Evolutionary conservation across 2,888 invertebrate genomes (phyloP).

Genomic region (Caenorhabditis sulstoni): DNA sequence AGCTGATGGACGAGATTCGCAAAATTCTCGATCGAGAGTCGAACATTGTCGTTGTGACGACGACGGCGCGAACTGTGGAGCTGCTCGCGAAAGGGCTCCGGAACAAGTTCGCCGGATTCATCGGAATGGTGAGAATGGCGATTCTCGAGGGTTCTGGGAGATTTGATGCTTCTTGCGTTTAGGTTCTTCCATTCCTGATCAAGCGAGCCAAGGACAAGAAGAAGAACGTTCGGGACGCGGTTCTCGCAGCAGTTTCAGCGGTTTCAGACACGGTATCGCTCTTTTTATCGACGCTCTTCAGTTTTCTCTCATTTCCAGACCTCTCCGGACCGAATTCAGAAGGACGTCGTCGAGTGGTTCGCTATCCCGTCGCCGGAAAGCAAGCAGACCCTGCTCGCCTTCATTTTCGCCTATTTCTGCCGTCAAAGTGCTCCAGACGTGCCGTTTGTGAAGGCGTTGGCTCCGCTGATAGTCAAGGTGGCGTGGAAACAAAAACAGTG

Average conservation of each 20-base stretch:
- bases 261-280: conserved; percentile 88
- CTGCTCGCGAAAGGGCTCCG: conserved; percentile 90
- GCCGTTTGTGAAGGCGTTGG: conserved; percentile 44
- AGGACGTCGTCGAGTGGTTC: conserved; percentile 57
- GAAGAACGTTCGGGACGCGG: conserved; percentile 88
- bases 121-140: conserved; percentile 82
- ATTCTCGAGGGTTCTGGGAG: too few relatives aligned
- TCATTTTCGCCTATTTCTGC: conserved; percentile 34
- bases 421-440: conserved; percentile 22
- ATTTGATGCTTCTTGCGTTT: too few relatives aligned
- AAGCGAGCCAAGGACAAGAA: conserved; percentile 99
- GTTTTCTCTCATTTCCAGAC: conserved; percentile 23
- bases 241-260: conserved; percentile 92
- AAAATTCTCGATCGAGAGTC: conserved; percentile 90
- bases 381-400: conserved; percentile 49
- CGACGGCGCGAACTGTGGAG: conserved; percentile 89
- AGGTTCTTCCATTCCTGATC: conserved; percentile 84
- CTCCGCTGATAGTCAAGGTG: conserved; percentile 42
- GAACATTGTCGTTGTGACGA: conserved; percentile 92
- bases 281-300: too few relatives aligned
- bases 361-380: conserved; percentile 57
- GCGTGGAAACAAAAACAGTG: background rate
- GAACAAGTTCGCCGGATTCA: conserved; percentile 90
- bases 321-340: conserved; percentile 40
- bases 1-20: conserved; percentile 67